phyloP scores from a whole-genome alignment of 2,888 invertebrate genomes.

The Trichopoda pennipes region DNA sequence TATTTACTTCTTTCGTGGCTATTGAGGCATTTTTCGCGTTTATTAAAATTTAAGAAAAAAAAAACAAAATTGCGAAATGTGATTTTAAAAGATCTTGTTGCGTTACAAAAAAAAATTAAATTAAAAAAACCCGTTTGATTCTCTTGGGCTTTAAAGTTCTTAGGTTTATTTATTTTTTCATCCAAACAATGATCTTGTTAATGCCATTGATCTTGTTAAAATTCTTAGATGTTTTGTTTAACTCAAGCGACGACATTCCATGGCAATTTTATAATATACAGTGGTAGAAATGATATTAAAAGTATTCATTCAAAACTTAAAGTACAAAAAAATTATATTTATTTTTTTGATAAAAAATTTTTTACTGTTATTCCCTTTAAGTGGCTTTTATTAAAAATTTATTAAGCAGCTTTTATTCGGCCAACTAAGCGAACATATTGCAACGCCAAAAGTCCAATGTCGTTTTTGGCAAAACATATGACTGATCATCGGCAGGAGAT shows the following conservation, averaged over 20 bases:
- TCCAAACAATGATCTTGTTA: constrained; percentile 51
- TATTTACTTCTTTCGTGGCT: neutral
- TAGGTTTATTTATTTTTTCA: constrained; percentile 5
- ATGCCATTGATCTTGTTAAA: constrained; percentile 37
- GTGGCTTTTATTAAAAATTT: too few relatives aligned
- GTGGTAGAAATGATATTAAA: constrained; percentile 4
- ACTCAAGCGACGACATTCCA: constrained; percentile 20
- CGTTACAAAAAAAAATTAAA: constrained; percentile 7
- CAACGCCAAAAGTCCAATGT: too few relatives aligned
- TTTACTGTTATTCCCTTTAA: too few relatives aligned
- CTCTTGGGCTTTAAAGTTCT: constrained; percentile 1
- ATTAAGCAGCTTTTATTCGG: too few relatives aligned
- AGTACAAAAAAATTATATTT: too few relatives aligned
- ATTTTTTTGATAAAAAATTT: too few relatives aligned
- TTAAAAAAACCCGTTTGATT: constrained; percentile 17
- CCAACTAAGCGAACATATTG: too few relatives aligned
- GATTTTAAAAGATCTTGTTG: constrained; percentile 10
- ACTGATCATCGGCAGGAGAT: too few relatives aligned
- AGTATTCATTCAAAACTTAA: too few relatives aligned
- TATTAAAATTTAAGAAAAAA: neutral
- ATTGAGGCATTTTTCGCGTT: neutral
- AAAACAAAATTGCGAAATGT: neutral
- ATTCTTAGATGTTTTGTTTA: constrained; percentile 17
- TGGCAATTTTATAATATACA: neutral
- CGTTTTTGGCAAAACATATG: too few relatives aligned